Evolutionary conservation across 1,140 invertebrate species (phyloP).

Genomic region (Bombus soroeensis): DNA sequence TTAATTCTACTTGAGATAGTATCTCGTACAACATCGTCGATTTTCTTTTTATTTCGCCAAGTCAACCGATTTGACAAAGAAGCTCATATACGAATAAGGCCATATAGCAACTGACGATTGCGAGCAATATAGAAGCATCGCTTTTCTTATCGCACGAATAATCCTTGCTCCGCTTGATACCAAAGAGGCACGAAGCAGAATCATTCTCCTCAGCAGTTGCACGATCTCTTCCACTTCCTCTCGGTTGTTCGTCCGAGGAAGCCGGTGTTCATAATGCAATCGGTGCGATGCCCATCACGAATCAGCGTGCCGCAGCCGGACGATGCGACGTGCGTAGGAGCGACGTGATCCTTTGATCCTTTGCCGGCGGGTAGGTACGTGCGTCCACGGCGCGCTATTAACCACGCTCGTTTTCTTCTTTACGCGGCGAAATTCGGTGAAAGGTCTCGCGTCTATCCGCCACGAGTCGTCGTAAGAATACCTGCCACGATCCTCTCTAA

Average conservation of each 20-base stretch:
- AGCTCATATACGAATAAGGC: too few relatives aligned
- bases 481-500: background rate
- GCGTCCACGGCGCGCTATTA: conserved; percentile 61
- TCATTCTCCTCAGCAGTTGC: background rate
- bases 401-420: conserved; percentile 59
- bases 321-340: conserved; percentile 67
- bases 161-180: too few relatives aligned
- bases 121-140: too few relatives aligned
- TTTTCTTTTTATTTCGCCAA: too few relatives aligned
- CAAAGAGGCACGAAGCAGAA: background rate
- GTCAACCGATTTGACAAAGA: too few relatives aligned
- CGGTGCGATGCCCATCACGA: conserved; percentile 69
- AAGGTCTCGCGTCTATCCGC: conserved; percentile 46
- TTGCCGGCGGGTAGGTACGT: conserved; percentile 59
- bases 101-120: too few relatives aligned
- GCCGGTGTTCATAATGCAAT: conserved; percentile 60
- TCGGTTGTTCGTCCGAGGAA: background rate
- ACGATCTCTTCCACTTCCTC: background rate
- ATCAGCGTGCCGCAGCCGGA: conserved; percentile 49
- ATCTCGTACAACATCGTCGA: too few relatives aligned
- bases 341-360: conserved; percentile 69
- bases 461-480: conserved; percentile 47
- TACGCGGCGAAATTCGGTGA: conserved; percentile 65
- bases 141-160: too few relatives aligned
- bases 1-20: too few relatives aligned